Conservation (phyloP, 1,140 invertebrate species). For the Orussus abietinus region DNA sequence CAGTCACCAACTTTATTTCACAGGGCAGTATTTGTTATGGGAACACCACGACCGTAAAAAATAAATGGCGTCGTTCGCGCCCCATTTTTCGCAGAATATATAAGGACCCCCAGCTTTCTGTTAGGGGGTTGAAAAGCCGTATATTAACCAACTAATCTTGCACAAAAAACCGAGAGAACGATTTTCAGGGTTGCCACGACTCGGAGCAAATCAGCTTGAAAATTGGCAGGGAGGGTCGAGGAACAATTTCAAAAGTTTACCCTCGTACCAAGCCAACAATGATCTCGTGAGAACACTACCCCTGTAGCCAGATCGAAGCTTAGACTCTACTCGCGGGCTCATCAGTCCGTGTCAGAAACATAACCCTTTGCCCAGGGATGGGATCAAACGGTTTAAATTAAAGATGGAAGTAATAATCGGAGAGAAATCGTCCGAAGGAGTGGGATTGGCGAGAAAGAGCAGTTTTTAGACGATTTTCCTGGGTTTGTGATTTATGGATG, state of each 20-base stretch:
- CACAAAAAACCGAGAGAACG: too few species aligned
- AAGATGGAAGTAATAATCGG: constrained; percentile 39
- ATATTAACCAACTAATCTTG: too few species aligned
- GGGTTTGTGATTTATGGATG: constrained; percentile 32
- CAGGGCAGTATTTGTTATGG: too few species aligned
- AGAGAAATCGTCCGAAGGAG: constrained; percentile 15
- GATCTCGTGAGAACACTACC: neutral
- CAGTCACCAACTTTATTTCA: too few species aligned
- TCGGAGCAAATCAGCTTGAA: constrained; percentile 1
- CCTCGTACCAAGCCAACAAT: neutral
- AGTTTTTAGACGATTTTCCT: constrained; percentile 25
- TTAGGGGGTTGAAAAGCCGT: too few species aligned
- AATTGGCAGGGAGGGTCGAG: neutral
- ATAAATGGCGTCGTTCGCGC: too few species aligned
- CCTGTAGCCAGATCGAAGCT: too few species aligned
- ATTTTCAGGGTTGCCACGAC: too few species aligned
- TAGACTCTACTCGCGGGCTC: constrained; percentile 8
- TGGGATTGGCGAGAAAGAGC: constrained; percentile 16
- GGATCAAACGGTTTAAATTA: constrained; percentile 38
- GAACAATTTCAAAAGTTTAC: neutral
- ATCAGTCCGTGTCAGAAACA: constrained; percentile 39
- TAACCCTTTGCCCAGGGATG: constrained; percentile 24
- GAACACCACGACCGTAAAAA: too few species aligned
- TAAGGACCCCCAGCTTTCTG: too few species aligned
- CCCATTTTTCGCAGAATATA: too few species aligned